Evolutionary conservation across 2,888 invertebrate species (phyloP).

Genomic region (Morpho helenor): DNA sequence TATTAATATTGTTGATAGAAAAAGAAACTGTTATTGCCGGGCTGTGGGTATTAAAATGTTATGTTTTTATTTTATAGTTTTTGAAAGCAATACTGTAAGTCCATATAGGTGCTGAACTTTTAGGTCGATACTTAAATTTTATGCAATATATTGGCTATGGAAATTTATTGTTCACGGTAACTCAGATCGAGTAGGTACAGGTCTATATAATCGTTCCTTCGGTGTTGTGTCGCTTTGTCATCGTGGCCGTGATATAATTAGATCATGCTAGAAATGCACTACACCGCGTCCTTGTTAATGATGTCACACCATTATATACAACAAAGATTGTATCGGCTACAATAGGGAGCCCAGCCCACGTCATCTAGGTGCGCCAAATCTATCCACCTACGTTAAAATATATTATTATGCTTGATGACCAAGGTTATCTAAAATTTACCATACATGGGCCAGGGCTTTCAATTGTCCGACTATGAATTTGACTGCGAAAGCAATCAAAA

Average conservation of each 20-base stretch:
- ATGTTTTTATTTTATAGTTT: constrained; percentile 7
- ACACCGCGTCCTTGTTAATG: constrained; percentile 43
- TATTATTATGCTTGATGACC: constrained; percentile 27
- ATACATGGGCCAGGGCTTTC: no score
- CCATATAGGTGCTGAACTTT: background rate
- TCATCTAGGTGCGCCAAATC: constrained; percentile 55
- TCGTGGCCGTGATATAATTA: constrained; percentile 36
- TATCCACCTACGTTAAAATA: constrained; percentile 37
- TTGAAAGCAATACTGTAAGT: constrained; percentile 1
- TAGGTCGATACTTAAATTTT: no score
- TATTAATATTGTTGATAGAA: constrained; percentile 25
- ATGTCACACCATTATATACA: constrained; percentile 44
- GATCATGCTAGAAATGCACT: constrained; percentile 43
- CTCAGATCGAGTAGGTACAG: background rate
- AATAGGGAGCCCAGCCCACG: constrained; percentile 50
- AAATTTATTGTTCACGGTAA: background rate
- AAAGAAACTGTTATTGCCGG: constrained; percentile 13
- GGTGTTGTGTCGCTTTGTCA: constrained; percentile 32
- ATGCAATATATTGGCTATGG: no score
- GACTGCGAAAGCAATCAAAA: no score
- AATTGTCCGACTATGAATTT: no score
- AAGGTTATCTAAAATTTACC: constrained; percentile 7
- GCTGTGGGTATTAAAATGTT: constrained; percentile 8
- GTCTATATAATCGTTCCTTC: constrained; percentile 10
- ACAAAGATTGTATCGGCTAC: constrained; percentile 47